These are phyloP conservation scores for Allolobophora icterica DNA, from an alignment of 2,888 invertebrate species.

Conservation along the genomic window DNA sequence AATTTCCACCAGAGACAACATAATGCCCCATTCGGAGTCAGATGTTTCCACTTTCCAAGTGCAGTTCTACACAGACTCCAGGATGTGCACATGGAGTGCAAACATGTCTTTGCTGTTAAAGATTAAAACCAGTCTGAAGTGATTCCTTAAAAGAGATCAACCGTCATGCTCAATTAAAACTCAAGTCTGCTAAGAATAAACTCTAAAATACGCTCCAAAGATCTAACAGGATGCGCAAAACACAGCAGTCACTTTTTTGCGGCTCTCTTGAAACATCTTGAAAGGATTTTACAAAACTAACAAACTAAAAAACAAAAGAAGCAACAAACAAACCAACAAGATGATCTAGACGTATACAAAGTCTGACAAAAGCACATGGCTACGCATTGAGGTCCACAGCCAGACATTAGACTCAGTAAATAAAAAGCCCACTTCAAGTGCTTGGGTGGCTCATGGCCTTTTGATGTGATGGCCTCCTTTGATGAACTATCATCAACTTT, in stretches of 20 bases:
- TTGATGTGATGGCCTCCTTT: background rate
- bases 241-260: background rate
- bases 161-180: background rate
- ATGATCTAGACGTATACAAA: background rate
- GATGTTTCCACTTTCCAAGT: background rate
- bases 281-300: background rate
- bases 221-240: background rate
- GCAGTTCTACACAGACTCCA: background rate
- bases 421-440: background rate
- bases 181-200: background rate
- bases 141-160: background rate
- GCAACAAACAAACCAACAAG: background rate
- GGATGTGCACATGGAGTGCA: background rate
- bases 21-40: background rate
- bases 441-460: background rate
- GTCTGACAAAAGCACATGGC: background rate
- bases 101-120: background rate
- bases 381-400: background rate
- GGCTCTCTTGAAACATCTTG: background rate
- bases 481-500: background rate
- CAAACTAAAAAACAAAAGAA: background rate
- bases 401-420: background rate
- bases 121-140: background rate
- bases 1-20: background rate
- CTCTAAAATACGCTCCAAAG: background rate